A percentile compares a stretch with the other conserved stretches of the same genome.
Evolutionary conservation across 1,140 invertebrate species (phyloP).

Genomic region (Triops cancriformis): DNA sequence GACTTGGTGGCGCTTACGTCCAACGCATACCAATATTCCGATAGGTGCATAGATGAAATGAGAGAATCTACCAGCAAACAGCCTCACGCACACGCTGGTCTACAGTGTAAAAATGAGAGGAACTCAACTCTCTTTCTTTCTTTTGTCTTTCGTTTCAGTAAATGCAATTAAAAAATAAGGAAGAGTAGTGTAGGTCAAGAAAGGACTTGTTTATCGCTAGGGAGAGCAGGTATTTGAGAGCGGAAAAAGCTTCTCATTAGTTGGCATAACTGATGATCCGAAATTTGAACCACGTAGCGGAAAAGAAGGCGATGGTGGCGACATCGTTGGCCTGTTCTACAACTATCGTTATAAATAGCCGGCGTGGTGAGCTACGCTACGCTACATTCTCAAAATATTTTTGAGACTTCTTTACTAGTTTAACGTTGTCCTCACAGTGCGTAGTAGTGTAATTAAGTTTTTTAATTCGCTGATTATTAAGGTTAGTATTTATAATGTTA

Average conservation of each 20-base stretch:
- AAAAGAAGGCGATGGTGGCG: not conserved
- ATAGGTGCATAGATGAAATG: no score
- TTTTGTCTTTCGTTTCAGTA: no score
- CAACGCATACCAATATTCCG: not conserved
- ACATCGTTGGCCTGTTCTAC: not conserved
- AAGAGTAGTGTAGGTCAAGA: no score
- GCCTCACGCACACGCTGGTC: no score
- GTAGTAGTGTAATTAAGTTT: not conserved
- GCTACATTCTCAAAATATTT: not conserved
- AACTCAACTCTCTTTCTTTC: no score
- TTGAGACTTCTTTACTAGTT: not conserved
- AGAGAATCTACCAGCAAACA: no score
- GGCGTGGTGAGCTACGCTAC: slow-evolving; percentile 1
- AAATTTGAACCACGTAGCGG: not conserved
- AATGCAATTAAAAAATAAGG: no score
- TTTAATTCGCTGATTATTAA: not conserved
- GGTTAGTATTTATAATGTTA: not conserved
- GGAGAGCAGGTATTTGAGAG: not conserved
- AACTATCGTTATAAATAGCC: not conserved
- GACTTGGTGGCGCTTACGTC: not conserved
- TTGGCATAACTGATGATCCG: not conserved
- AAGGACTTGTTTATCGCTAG: not conserved
- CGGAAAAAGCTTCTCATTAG: not conserved
- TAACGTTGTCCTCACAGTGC: not conserved
- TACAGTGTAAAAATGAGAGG: no score